Conservation (phyloP, 2,113 vertebrate genomes). For the Isurus oxyrinchus region DNA sequence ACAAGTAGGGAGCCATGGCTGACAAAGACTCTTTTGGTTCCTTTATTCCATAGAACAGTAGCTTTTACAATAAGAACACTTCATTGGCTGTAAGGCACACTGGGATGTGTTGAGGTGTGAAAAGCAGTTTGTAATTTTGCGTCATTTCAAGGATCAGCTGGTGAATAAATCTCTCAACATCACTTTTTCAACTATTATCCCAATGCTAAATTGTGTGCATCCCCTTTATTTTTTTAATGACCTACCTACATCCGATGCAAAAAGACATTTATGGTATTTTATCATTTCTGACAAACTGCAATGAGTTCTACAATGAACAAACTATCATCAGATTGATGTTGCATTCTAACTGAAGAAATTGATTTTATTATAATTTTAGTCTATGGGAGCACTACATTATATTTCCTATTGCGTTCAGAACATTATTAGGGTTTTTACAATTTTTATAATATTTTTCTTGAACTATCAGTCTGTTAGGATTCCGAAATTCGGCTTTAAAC, state of each 20-base stretch:
- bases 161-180: neutral
- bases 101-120: neutral
- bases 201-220: neutral
- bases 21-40: neutral
- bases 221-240: neutral
- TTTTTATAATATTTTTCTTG: neutral
- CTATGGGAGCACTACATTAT: no score
- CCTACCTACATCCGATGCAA: no score
- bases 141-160: neutral
- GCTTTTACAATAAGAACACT: neutral
- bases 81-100: no score
- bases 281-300: no score
- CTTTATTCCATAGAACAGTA: neutral
- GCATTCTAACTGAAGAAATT: no score
- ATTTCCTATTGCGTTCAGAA: neutral
- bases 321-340: no score
- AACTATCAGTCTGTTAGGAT: neutral
- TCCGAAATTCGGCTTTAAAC: neutral
- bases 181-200: neutral
- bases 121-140: neutral
- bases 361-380: no score
- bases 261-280: no score
- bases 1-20: no score
- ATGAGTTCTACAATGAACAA: no score
- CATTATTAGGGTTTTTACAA: neutral